A percentile compares a stretch with the other conserved stretches of the same genome.
Evolutionary conservation across 2,113 vertebrate genomes (phyloP).

Genomic region (Catharus minimus): DNA sequence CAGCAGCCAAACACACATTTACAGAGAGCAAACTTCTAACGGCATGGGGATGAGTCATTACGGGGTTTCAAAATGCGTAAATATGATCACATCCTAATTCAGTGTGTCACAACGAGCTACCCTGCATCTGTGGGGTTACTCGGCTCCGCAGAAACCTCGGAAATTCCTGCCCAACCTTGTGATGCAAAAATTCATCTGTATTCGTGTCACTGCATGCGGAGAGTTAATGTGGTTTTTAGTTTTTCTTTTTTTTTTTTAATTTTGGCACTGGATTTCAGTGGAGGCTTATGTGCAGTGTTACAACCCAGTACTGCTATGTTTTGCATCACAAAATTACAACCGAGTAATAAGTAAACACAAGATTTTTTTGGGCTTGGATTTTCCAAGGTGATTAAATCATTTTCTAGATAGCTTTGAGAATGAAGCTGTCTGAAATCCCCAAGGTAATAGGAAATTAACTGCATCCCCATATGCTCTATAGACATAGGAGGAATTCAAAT

Average conservation of each 20-base stretch:
- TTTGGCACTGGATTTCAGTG: conserved; percentile 4
- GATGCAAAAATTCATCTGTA: background rate
- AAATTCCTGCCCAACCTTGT: conserved; percentile 15
- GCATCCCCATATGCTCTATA: background rate
- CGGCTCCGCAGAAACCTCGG: background rate
- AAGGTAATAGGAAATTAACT: conserved; percentile 13
- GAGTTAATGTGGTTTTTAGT: background rate
- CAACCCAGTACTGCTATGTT: background rate
- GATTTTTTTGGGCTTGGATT: background rate
- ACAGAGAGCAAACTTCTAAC: conserved; percentile 20
- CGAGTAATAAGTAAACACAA: background rate
- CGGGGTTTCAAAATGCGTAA: conserved; percentile 79
- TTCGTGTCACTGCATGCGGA: background rate
- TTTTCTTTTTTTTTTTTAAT: background rate
- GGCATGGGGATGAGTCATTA: conserved; percentile 78
- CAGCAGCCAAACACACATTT: conserved; percentile 22
- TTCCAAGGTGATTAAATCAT: conserved; percentile 55
- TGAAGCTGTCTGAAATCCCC: conserved; percentile 30
- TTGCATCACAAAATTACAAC: conserved; percentile 16
- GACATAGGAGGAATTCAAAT: background rate
- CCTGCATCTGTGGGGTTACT: background rate
- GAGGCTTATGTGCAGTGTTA: conserved; percentile 4
- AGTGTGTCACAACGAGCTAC: conserved; percentile 20
- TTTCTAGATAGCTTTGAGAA: conserved; percentile 34
- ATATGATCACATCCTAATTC: conserved; percentile 73